Percentiles rank a stretch among this genome's conserved stretches.
Conservation (phyloP, 2,797 vertebrate genomes). For the Chaunax sp. region DNA sequence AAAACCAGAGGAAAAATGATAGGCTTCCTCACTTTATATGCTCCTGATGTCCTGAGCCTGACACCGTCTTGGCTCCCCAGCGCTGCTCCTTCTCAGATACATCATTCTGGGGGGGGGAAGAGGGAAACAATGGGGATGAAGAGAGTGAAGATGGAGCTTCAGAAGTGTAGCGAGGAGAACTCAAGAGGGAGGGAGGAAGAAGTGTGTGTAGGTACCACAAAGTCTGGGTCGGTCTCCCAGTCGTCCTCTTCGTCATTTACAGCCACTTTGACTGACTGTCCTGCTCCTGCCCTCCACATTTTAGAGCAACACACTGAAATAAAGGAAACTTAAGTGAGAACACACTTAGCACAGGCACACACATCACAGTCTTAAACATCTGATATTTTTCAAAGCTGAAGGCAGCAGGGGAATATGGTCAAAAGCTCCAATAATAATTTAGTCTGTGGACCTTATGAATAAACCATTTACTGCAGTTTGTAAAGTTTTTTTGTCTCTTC, state of each 20-base stretch:
- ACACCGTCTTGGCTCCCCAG: constrained; percentile 97
- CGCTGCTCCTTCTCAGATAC: constrained; percentile 95
- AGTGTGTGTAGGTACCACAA: constrained; percentile 84
- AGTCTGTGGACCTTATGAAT: too few relatives aligned
- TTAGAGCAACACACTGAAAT: constrained; percentile 30
- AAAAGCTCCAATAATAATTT: too few relatives aligned
- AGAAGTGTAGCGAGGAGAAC: neutral
- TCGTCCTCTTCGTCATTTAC: constrained; percentile 88
- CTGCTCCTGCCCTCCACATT: constrained; percentile 97
- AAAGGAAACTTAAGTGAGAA: neutral
- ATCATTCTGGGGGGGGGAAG: constrained; percentile 87
- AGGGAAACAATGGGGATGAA: neutral
- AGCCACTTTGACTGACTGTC: constrained; percentile 83
- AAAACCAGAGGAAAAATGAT: fast-evolving
- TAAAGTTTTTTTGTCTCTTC: too few relatives aligned
- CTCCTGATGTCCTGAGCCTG: constrained; percentile 95
- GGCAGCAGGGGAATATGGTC: too few relatives aligned
- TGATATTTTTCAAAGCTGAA: too few relatives aligned
- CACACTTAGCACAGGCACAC: neutral
- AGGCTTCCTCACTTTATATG: constrained; percentile 90
- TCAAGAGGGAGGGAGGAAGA: neutral
- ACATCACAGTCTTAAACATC: neutral
- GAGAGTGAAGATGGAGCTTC: neutral
- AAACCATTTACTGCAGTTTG: too few relatives aligned
- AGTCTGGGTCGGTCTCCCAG: constrained; percentile 98